Base-by-base conservation (phyloP, 1,140 invertebrate species). In the Philaenus spumarius region DNA sequence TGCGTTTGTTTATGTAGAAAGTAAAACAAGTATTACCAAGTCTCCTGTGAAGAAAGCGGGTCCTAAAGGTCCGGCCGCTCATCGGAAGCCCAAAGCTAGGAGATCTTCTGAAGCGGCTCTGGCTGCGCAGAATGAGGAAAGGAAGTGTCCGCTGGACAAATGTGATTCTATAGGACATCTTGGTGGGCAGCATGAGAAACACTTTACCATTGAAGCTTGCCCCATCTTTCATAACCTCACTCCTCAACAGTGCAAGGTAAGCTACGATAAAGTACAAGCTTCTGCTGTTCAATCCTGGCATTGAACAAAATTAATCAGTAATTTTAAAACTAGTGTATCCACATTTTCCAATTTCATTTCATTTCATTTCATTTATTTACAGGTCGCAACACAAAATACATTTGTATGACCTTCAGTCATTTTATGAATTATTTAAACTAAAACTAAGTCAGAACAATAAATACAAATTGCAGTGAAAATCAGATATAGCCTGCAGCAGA, bases 121-220 rank as follows among this genome's bases (percentile, higher is more conserved):
- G 11, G 39, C 64, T 24, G 43, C 61, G 30, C 66, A 73, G 24
- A 69, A 72, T 15, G 81, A 85, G 62, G 87, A 91, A 64, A 75
- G 84, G 23, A 80, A 85, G 60, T 97, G 94, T 75, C 90, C 90
- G 0, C 77, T 97, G 12, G 83, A 91, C 57, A 85, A 85, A 3
- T 97, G 94, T 72, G 88, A 96, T 72, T 96, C 93, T 19, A 73
- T 75, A 22, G 94, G 94, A 56, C 93, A 97, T 77, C 76, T 97
- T 7, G 85, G 84, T 70, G 92, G 93, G 23, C 82, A 83, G 68
- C 78, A 85, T 62, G 82, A 88, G 9, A 81, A 79, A 20, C 93
- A 97, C 75, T 92, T 93, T 69, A 90, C 90, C 2, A 76, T 90
- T 42, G 87, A 92, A 69, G 87, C 90, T 11, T 97, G 94, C 71